Evolutionary conservation across 2,888 invertebrate species (phyloP), one percentile per base, ranked within the genome.

Genomic region (Lingula anatina): DNA sequence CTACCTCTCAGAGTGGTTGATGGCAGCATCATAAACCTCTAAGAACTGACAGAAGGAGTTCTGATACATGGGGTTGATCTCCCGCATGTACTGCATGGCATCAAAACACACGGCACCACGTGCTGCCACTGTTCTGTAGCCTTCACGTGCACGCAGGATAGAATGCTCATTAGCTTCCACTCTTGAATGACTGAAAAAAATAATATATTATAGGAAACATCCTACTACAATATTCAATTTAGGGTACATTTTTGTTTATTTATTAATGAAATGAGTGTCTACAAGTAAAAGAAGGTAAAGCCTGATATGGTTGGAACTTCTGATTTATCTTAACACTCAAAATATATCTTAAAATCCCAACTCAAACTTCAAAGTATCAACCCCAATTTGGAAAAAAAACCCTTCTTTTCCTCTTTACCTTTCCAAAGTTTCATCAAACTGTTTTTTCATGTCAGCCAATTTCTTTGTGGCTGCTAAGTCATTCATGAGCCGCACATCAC

Each of bases 1-100:
- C 48, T 52, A 75, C 75, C 74, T 70, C 56, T 76, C 75, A 20
- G 75, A 76, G 50, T 76, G 75, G 37, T 62, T 65, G 44, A 75
- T 71, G 26, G 75, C 68, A 27, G 67, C 57, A 54, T 74, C 70
- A 57, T 66, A 76, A 18, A 75, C 47, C 24, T 62, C 61, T 18
- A 71, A 47, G 54, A 68, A 75, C 54, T 70, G 64, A 38, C 57
- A 59, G 55, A 70, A 74, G n/a, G 74, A 71, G 26, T 58, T 62
- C 60, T 71, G 68, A 55, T 76, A 76, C 18, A 73, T 49, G 0
- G 67, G 65, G 51, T 68, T 67, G 35, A 74, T 57, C 47, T 72
- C 70, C 36, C 69, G 55, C 64, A 76, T 65, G 56, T 73, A 71
- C 59, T 72, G 72, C 26, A 62, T 62, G 2, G 68, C 68, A 57